These are phyloP conservation scores for Tupiocoris notatus DNA, from an alignment of 2,888 invertebrate species.

Conservation along the genomic window DNA sequence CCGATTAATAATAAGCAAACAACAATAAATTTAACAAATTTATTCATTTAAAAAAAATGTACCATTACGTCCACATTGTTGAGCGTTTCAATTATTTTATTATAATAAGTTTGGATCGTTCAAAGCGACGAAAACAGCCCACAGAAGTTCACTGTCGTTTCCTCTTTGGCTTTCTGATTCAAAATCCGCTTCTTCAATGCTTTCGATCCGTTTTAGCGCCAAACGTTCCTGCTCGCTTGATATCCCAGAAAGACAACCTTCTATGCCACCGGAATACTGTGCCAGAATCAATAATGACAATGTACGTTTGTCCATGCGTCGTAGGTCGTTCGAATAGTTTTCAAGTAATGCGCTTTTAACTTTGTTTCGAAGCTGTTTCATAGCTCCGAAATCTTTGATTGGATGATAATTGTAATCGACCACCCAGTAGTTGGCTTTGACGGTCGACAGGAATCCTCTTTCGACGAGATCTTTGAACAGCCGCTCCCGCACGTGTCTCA, in stretches of 20 bases:
- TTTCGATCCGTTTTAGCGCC: slow-evolving; percentile 94
- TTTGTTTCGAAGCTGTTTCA: slow-evolving; percentile 94
- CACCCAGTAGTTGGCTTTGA: slow-evolving; percentile 97
- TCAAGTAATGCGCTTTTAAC: slow-evolving; percentile 95
- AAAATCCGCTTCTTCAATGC: slow-evolving; percentile 53
- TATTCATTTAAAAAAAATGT: no score
- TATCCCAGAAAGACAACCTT: slow-evolving; percentile 97
- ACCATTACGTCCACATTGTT: no score
- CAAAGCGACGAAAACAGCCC: slow-evolving; percentile 25
- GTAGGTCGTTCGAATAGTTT: slow-evolving; percentile 95
- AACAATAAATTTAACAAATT: no score
- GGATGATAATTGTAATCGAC: slow-evolving; percentile 99
- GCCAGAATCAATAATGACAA: slow-evolving; percentile 91
- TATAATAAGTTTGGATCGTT: no score
- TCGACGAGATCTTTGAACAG: slow-evolving; percentile 98
- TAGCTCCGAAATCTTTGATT: slow-evolving; percentile 88
- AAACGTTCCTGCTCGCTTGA: slow-evolving; percentile 96
- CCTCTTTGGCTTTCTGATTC: slow-evolving; percentile 10
- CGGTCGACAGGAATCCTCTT: slow-evolving; percentile 97
- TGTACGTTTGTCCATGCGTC: slow-evolving; percentile 93
- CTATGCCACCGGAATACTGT: slow-evolving; percentile 96
- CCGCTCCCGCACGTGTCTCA: slow-evolving; percentile 97
- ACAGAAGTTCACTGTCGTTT: neutral
- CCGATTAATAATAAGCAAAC: no score
- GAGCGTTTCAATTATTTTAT: no score